Percentiles rank a stretch among this genome's conserved stretches.
phyloP scores from a whole-genome alignment of 1,140 invertebrate species.

The Penaeus japonicus region DNA sequence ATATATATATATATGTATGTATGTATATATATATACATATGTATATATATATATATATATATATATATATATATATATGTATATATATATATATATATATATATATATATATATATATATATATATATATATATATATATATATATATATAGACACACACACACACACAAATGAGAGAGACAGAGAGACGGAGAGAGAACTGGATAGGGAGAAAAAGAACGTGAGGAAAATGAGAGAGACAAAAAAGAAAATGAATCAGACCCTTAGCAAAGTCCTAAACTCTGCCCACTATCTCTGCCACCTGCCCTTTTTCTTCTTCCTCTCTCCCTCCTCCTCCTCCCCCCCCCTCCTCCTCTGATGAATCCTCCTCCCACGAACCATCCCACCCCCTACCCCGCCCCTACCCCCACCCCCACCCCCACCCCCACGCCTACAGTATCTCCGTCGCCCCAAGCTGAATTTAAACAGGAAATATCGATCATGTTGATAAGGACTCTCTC shows the following conservation, averaged over 20 bases:
- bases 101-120: no score
- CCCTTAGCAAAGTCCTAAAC: neutral
- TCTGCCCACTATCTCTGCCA: neutral
- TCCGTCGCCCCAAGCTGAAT: neutral
- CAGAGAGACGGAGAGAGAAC: neutral
- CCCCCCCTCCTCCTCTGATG: no score
- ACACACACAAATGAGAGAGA: neutral
- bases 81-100: no score
- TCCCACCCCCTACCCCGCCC: neutral
- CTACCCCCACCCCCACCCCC: neutral
- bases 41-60: no score
- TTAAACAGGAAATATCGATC: slow-evolving; percentile 11
- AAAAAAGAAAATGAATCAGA: neutral
- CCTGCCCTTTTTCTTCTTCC: no score
- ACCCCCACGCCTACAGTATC: neutral
- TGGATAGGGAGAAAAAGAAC: neutral
- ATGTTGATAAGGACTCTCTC: neutral
- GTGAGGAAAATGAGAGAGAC: neutral
- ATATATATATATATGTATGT: neutral
- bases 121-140: no score
- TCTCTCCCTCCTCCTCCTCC: no score
- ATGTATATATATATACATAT: neutral
- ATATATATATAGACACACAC: no score
- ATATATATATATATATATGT: no score
- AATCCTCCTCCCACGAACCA: no score